Evolutionary conservation across 2,113 vertebrate species (phyloP).

Genomic region (Oriolus oriolus): DNA sequence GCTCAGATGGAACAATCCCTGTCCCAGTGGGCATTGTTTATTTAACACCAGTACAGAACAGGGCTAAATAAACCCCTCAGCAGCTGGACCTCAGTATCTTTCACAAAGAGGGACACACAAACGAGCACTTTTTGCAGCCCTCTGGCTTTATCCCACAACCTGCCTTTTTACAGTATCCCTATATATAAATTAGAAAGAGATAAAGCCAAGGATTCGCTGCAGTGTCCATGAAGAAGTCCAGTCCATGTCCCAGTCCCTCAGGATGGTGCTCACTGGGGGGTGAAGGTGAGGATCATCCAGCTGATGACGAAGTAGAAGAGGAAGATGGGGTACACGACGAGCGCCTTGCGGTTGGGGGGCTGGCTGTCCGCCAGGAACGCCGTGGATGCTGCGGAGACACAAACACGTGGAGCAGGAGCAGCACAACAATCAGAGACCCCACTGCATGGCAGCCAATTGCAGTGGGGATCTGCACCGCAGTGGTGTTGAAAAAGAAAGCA

Average conservation of each 20-base stretch:
- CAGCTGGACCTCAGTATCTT: neutral
- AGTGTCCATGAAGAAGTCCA: neutral
- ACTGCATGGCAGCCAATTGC: neutral
- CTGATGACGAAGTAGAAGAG: conserved; percentile 98
- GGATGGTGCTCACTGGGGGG: conserved; percentile 45
- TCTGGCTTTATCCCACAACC: conserved; percentile 47
- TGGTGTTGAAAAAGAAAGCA: neutral
- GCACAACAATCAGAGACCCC: neutral
- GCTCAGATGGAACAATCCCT: neutral
- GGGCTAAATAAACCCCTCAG: neutral
- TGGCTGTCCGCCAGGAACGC: conserved; percentile 94
- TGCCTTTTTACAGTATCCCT: conserved; percentile 19
- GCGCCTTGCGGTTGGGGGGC: conserved; percentile 88
- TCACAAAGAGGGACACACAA: conserved; percentile 32
- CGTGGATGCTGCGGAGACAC: conserved; percentile 81
- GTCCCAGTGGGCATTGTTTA: neutral
- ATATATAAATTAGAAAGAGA: conserved; percentile 47
- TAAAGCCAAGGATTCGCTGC: conserved; percentile 26
- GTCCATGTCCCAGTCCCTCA: neutral
- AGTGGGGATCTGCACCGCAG: neutral
- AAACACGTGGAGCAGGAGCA: neutral
- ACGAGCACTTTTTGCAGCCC: neutral
- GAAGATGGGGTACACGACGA: conserved; percentile 94
- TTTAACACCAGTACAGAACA: neutral
- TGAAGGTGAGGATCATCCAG: conserved; percentile 95